These are phyloP conservation scores for Lasioglossum leucozonium DNA, from an alignment of 2,888 invertebrate species.

Conservation along the genomic window DNA sequence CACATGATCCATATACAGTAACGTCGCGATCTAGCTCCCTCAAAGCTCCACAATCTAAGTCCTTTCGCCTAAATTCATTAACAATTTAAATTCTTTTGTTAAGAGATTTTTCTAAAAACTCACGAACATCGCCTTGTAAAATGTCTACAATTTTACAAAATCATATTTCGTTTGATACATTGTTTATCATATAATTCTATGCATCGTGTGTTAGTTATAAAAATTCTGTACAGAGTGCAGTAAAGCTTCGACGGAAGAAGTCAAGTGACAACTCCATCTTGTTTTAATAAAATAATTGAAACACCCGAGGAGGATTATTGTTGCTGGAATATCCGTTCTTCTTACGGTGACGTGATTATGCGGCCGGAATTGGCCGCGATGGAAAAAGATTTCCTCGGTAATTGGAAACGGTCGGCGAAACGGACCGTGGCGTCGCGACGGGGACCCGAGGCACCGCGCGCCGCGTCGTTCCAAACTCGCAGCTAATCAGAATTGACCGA, in stretches of 20 bases:
- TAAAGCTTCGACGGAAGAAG: background rate
- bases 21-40: too few species aligned
- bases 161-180: background rate
- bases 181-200: background rate
- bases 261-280: background rate
- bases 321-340: background rate
- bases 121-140: background rate
- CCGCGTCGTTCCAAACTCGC: conserved; percentile 17
- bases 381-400: conserved; percentile 31
- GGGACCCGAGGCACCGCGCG: background rate
- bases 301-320: background rate
- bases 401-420: conserved; percentile 31
- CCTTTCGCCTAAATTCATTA: too few species aligned
- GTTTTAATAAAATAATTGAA: background rate
- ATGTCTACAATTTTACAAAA: background rate
- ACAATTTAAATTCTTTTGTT: too few species aligned
- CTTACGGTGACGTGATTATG: conserved; percentile 9
- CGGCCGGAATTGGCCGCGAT: background rate
- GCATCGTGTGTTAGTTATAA: background rate
- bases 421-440: background rate
- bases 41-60: too few species aligned
- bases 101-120: too few species aligned
- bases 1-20: too few species aligned
- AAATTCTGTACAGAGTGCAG: background rate
- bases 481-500: conserved; percentile 53